Evolutionary conservation across 2,797 vertebrate species (phyloP), one percentile per base, ranked within the genome.

Genomic region (Muraenolepis orangiensis): DNA sequence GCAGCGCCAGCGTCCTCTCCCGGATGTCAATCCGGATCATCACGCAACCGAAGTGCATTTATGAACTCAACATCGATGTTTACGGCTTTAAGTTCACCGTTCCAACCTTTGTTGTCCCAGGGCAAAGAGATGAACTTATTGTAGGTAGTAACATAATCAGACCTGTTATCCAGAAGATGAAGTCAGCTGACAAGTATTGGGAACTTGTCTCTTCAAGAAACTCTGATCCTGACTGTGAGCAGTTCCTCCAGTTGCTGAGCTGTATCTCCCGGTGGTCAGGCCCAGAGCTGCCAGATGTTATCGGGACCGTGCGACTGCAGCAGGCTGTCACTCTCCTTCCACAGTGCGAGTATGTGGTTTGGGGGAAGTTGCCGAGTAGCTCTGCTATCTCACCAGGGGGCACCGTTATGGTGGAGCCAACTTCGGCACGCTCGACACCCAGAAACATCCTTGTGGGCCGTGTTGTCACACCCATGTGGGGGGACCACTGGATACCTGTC

Each of bases 381-480:
- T 67, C 30, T 5, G 70, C 32, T 23, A 30, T 80, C 38, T 82
- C 36, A 1, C 42, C 72, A 0, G 68, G 72, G 13, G 73, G 76
- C 66, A 72, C 77, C 29, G 28, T 80, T 0, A 34, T 79, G 2
- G 69, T 81, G 40, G 77, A 81, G 69, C 80, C 77, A 1, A 81
- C 75, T 2, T 51, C 42, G 0, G 28, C 70, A 8, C 7, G 66
- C 5, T 69, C 77, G 16, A 73, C 38, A 0, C 64, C 77, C 7
- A 76, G 13, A 3, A 67, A 78, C 23, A 64, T 83, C 10, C 38
- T 82, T 6, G 78, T 80, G 0, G 71, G 75, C 1, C 42, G 66
- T 30, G 70, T 78, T 7, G 31, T 72, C 6, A 40, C 46, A 13
- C 46, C 77, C 28, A 69, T 79, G 71, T 79, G 78, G 78, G 72